phyloP scores from a whole-genome alignment of 2,797 vertebrate species.

The Phataginus tetradactyla region DNA sequence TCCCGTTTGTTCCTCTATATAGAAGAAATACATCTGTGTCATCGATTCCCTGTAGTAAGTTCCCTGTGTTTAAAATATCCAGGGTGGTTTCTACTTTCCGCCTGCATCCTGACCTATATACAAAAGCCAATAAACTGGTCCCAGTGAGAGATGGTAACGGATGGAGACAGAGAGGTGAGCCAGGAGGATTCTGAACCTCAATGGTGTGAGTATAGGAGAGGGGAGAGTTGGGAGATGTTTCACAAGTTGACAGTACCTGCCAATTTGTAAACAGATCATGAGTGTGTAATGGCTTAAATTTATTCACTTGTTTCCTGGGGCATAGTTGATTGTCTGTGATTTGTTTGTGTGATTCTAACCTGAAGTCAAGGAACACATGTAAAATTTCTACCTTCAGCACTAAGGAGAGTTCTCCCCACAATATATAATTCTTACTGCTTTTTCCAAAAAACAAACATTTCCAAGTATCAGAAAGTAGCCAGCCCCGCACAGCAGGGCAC shows the following conservation, averaged over 20 bases:
- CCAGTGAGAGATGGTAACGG: background rate
- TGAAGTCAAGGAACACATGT: background rate
- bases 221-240: background rate
- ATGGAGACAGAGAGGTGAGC: background rate
- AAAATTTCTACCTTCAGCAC: background rate
- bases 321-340: background rate
- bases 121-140: background rate
- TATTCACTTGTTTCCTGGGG: background rate
- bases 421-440: background rate
- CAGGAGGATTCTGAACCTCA: background rate
- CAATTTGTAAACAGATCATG: background rate
- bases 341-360: background rate
- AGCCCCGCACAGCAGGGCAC: background rate
- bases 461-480: background rate
- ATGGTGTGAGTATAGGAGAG: background rate
- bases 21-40: background rate
- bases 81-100: background rate
- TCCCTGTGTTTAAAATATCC: background rate
- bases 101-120: background rate
- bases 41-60: background rate
- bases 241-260: background rate
- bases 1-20: background rate
- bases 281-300: background rate
- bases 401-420: rapidly evolving
- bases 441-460: background rate